A percentile compares a stretch with the other conserved stretches of the same genome.
phyloP scores from a whole-genome alignment of 2,888 invertebrate genomes.

The Drosophila yooni region DNA sequence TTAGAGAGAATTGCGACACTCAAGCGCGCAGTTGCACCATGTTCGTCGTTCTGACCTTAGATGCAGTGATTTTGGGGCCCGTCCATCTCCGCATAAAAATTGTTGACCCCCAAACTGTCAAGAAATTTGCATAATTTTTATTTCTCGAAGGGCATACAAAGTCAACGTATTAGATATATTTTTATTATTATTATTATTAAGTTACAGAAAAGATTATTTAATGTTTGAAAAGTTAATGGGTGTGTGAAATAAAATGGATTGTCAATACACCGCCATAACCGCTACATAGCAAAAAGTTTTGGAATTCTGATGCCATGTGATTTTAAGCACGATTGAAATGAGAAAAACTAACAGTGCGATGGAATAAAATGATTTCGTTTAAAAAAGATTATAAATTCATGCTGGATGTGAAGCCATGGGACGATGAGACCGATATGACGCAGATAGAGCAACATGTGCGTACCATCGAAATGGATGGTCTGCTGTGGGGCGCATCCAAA shows the following conservation, averaged over 20 bases:
- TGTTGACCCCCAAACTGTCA: conserved; percentile 39
- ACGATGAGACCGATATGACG: conserved; percentile 93
- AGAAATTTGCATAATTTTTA: conserved; percentile 26
- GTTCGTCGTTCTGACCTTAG: conserved; percentile 28
- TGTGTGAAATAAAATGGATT: conserved; percentile 4
- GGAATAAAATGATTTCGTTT: neutral
- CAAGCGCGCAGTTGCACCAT: conserved; percentile 46
- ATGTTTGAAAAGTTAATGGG: neutral
- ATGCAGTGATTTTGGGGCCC: conserved; percentile 11
- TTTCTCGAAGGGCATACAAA: neutral
- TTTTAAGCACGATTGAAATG: neutral
- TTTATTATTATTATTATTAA: conserved; percentile 4
- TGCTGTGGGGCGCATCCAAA: conserved; percentile 98
- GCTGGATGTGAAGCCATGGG: conserved; percentile 99
- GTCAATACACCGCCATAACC: neutral
- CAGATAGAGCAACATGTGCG: conserved; percentile 94
- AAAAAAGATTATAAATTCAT: conserved; percentile 81
- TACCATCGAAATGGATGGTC: conserved; percentile 94
- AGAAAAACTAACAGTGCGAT: neutral
- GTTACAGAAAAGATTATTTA: neutral
- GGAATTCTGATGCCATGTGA: no score
- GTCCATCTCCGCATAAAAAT: conserved; percentile 22
- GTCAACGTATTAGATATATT: neutral
- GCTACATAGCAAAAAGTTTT: neutral
- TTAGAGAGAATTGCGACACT: conserved; percentile 54